Base-by-base conservation (phyloP, 1,140 invertebrate genomes). In the Limonius californicus region DNA sequence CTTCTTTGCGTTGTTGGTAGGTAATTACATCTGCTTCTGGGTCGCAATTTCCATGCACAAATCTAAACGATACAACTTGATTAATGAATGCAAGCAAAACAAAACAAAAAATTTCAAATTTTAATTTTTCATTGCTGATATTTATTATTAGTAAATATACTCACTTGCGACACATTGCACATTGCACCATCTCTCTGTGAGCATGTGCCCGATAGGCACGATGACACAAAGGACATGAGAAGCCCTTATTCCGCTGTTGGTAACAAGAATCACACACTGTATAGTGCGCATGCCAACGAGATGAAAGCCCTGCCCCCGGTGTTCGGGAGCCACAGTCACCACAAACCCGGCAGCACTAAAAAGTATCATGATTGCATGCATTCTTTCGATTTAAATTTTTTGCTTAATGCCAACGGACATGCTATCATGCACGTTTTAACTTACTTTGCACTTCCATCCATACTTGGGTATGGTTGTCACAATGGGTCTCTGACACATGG, bases 221-320 rank as follows among this genome's bases (percentile, higher is more conserved):
- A 50, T 91, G 87, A 79, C 96, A 98, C n/a, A 97, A 78, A 9
- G 95, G 95, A 80, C 96, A 98, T 43, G 89, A 95, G 58, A 92
- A 89, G 23, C 96, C 95, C 78, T 98, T 98, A 78, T 97, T 98
- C 21, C 95, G 82, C 77, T 98, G 95, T 76, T 98, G 95, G 80
- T 98, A 97, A 79, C 96, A 98, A 7, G 93, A 95, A 81, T 98
- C 95, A 81, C 95, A 98, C 43, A 98, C 93, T 0, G 95, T 95
- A 77, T 95, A 98, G 81, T 97, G 95, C 57, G 91, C 87, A 80
- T 98, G 96, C 96, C 95, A 98, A 58, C 95, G 85, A 1, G 94
- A 97, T 21, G 92, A 95, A 4, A 92, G 85, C 1, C 95, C 95
- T 62, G 91, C 94, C 57, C 95, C 95, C 0, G 95, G 94, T 12